phyloP scores from a whole-genome alignment of 2,797 vertebrate species.

The Phalanger gymnotis region DNA sequence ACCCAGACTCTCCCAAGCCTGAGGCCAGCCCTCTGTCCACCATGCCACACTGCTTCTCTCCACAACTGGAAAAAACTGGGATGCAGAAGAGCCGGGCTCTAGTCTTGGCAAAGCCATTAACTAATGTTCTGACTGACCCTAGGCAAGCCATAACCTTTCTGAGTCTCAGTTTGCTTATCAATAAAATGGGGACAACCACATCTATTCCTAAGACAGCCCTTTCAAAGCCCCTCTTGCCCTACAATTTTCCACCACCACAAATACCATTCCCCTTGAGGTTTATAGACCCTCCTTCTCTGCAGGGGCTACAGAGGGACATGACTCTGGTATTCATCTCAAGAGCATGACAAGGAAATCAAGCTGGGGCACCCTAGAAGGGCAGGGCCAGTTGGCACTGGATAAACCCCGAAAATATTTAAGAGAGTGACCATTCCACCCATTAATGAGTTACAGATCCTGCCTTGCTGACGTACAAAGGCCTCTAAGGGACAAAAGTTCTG shows the following conservation, averaged over 20 bases:
- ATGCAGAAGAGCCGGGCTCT: not conserved
- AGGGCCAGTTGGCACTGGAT: slow-evolving; percentile 67
- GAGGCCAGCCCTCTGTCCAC: not conserved
- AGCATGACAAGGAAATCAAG: not conserved
- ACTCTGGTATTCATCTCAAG: not conserved
- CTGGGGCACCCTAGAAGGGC: not conserved
- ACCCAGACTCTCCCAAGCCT: not conserved
- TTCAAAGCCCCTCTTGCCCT: not conserved
- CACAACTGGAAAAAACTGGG: not conserved
- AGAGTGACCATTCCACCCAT: slow-evolving; percentile 58
- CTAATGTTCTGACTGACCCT: not conserved
- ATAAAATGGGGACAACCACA: not conserved
- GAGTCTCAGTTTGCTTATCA: not conserved
- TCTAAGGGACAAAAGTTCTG: slow-evolving; percentile 58
- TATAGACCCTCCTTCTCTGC: not conserved
- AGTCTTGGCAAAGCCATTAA: not conserved
- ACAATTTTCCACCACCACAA: not conserved
- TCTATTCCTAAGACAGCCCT: not conserved
- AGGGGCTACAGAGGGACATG: not conserved
- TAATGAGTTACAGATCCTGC: slow-evolving; percentile 77
- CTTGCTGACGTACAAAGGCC: slow-evolving; percentile 70
- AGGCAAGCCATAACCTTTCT: not conserved
- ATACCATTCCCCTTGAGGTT: not conserved
- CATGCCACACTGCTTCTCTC: not conserved
- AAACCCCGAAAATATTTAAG: slow-evolving; percentile 70